Conservation (phyloP, 2,888 invertebrate genomes). For the Aplocera efformata region DNA sequence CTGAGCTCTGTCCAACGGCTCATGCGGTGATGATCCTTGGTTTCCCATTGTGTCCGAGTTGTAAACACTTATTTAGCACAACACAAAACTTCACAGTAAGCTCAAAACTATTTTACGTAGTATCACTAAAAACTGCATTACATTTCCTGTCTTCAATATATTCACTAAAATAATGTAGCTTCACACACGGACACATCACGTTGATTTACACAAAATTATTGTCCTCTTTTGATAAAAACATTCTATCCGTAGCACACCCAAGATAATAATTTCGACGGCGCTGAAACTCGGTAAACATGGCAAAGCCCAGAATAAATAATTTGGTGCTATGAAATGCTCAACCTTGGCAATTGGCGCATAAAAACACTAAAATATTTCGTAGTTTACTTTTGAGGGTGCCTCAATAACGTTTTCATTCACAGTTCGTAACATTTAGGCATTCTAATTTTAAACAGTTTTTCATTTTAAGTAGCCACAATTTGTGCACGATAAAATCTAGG, state of each 20-base stretch:
- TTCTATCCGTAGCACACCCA: constrained; percentile 58
- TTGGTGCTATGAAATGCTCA: constrained; percentile 56
- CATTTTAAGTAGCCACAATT: constrained; percentile 12
- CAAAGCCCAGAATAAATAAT: constrained; percentile 69
- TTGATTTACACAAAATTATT: constrained; percentile 51
- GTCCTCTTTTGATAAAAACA: constrained; percentile 60
- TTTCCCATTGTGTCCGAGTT: constrained; percentile 83
- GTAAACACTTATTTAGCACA: constrained; percentile 32
- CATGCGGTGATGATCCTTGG: constrained; percentile 90
- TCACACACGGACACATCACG: constrained; percentile 49
- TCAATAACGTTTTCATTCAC: constrained; percentile 33
- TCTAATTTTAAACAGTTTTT: constrained; percentile 13
- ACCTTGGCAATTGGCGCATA: constrained; percentile 61
- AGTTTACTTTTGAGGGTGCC: constrained; percentile 34
- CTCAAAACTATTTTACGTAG: constrained; percentile 36
- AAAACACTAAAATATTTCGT: constrained; percentile 34
- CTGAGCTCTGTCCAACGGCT: constrained; percentile 87
- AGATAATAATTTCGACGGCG: constrained; percentile 71
- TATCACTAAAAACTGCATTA: constrained; percentile 18
- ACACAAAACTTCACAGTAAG: constrained; percentile 38
- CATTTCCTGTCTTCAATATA: constrained; percentile 26
- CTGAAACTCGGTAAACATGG: constrained; percentile 68
- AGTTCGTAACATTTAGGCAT: constrained; percentile 1
- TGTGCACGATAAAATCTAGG: constrained; percentile 40
- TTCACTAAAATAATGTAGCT: constrained; percentile 47